Evolutionary conservation across 2,113 vertebrate species (phyloP), one percentile per base, ranked within the genome.

Genomic region (Astatotilapia flaviijosephi): DNA sequence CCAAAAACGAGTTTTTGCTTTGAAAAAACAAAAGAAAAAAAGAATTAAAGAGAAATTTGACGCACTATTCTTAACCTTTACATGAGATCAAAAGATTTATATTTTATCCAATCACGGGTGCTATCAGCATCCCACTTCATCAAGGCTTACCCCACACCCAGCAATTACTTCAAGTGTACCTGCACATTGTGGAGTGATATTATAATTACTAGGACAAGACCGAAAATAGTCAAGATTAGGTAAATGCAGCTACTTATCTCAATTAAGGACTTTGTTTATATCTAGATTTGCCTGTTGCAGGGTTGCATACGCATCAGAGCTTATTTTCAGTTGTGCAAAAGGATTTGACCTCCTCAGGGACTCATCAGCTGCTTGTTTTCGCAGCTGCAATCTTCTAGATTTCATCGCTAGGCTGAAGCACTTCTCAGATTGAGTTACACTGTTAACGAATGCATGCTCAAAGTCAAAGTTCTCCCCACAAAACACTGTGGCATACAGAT

Each of bases 251-350:
- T 86, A 58, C 84, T 92, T 89, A 55, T 55, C 33, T 86, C 79
- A 87, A 86, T 85, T 80, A 82, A 90, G 90, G 84, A 86, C 21
- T 93, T 92, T 89, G 93, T 93, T 92, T 88, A 53, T 84, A 81
- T 77, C 70, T 19, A 17, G 49, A 79, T 47, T 84, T 85, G 26
- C 73, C 21, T 6, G 37, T 79, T 58, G 60, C 62, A 70, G 70
- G 45, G 10, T 40, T 53, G 53, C 42, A 80, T 75, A 51, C 1
- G 6, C 11, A 5, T 26, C 84, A 54, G 77, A 82, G 47, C 73
- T 55, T 53, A 56, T 85, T 86, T 86, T 77, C 62, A 75, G 79
- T 37, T 53, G 56, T 49, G 83, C 60, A 45, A 68, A 86, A 80
- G 68, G 53, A 56, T 81, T 58, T 54, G 21, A 91, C 62, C 49